phyloP scores from a whole-genome alignment of 1,140 invertebrate genomes.

The Drosophila hydei region DNA sequence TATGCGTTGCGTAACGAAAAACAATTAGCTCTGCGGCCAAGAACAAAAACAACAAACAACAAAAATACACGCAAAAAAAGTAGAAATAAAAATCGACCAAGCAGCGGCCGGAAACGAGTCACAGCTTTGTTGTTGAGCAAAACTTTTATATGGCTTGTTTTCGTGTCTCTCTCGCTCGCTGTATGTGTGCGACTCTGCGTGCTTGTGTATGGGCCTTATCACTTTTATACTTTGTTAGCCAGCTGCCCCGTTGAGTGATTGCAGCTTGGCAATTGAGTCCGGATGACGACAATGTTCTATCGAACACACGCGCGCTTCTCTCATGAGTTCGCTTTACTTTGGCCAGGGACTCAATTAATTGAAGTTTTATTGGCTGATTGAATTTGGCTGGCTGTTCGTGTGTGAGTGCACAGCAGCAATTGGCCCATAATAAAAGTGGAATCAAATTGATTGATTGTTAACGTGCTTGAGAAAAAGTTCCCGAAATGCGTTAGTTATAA shows the following conservation, averaged over 20 bases:
- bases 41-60: not conserved
- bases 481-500: slow-evolving; percentile 17
- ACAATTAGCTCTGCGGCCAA: slow-evolving; percentile 75
- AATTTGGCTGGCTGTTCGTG: slow-evolving; percentile 10
- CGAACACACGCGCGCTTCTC: slow-evolving; percentile 33
- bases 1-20: slow-evolving; percentile 80
- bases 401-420: slow-evolving; percentile 6
- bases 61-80: not conserved
- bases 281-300: slow-evolving; percentile 39
- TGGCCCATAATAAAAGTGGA: slow-evolving; percentile 35
- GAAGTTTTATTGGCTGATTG: slow-evolving; percentile 69
- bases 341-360: slow-evolving; percentile 69
- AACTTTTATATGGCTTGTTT: slow-evolving; percentile 69
- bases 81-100: slow-evolving; percentile 62
- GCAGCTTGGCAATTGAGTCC: slow-evolving; percentile 42
- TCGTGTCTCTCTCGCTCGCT: slow-evolving; percentile 22
- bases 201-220: slow-evolving; percentile 52
- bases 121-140: slow-evolving; percentile 32
- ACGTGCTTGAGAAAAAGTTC: slow-evolving; percentile 30
- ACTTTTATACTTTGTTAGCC: slow-evolving; percentile 64
- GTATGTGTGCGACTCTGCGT: not conserved
- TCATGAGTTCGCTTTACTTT: slow-evolving; percentile 55
- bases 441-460: slow-evolving; percentile 62
- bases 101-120: slow-evolving; percentile 18
- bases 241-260: slow-evolving; percentile 47